These are phyloP conservation scores for Vultur gryphus DNA, from an alignment of 2,797 vertebrate species.

Conservation along the genomic window DNA sequence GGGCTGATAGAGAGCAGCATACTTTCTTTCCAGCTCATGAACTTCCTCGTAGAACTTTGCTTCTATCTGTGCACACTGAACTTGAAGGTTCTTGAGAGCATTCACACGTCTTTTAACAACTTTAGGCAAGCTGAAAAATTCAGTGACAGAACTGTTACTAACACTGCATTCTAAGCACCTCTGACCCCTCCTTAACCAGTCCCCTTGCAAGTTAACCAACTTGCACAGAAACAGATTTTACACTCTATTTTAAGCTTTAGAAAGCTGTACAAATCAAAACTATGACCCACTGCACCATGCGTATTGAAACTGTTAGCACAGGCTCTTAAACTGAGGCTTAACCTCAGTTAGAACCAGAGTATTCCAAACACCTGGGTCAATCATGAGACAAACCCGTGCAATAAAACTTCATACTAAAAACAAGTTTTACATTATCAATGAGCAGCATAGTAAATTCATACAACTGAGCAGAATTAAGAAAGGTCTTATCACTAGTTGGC, in stretches of 20 bases:
- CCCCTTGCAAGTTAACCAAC: background rate
- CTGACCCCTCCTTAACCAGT: background rate
- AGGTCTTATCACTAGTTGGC: background rate
- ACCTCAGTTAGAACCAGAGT: background rate
- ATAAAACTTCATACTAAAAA: background rate
- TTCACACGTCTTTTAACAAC: conserved; percentile 98
- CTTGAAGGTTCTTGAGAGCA: conserved; percentile 98
- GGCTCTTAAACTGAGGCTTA: background rate
- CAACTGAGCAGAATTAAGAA: background rate
- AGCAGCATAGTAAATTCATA: background rate
- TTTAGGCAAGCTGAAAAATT: conserved; percentile 89
- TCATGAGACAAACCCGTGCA: background rate
- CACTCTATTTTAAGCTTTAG: background rate
- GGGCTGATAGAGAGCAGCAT: conserved; percentile 95
- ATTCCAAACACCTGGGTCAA: background rate
- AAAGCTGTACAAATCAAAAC: background rate
- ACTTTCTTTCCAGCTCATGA: conserved; percentile 97
- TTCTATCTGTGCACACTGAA: conserved; percentile 97
- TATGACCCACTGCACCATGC: background rate
- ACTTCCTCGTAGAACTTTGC: conserved; percentile 99
- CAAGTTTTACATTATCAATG: background rate
- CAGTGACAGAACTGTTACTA: conserved; percentile 16
- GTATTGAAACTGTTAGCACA: background rate
- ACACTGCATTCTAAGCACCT: background rate
- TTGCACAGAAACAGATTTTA: background rate